Percentiles rank a stretch among this genome's conserved stretches.
These are phyloP conservation scores for Orthosia cruda DNA, from an alignment of 2,888 invertebrate species.

Conservation along the genomic window DNA sequence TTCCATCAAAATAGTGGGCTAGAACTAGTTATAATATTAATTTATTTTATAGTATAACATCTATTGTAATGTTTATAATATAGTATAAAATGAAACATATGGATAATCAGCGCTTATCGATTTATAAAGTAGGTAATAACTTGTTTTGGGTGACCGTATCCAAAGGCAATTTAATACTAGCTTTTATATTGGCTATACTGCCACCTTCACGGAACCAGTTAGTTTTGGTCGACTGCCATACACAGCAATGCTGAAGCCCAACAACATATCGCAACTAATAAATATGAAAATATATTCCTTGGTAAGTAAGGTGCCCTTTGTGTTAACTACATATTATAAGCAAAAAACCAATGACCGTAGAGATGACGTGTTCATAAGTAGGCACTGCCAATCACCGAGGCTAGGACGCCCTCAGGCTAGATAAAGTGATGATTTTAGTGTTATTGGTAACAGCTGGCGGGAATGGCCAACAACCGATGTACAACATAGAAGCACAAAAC, in stretches of 20 bases:
- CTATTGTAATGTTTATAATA: slow-evolving; percentile 28
- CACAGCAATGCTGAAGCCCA: slow-evolving; percentile 21
- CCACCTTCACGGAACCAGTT: slow-evolving; percentile 25
- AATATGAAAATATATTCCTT: slow-evolving; percentile 52
- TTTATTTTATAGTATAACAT: slow-evolving; percentile 27
- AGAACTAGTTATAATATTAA: slow-evolving; percentile 12
- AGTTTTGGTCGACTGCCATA: slow-evolving; percentile 18
- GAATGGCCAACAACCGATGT: background rate
- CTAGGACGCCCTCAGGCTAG: background rate
- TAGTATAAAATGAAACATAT: slow-evolving; percentile 35
- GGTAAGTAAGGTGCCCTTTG: slow-evolving; percentile 45
- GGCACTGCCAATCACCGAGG: background rate
- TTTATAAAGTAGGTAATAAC: slow-evolving; percentile 32
- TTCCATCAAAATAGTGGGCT: background rate
- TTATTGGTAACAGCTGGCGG: background rate
- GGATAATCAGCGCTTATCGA: slow-evolving; percentile 42
- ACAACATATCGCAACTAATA: slow-evolving; percentile 23
- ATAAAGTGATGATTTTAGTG: background rate
- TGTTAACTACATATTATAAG: background rate
- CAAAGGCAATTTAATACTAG: slow-evolving; percentile 48
- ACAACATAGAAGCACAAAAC: background rate
- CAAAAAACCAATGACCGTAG: background rate
- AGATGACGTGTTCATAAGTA: too few species aligned
- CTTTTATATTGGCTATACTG: slow-evolving; percentile 38
- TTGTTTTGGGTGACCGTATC: slow-evolving; percentile 42